phyloP scores from a whole-genome alignment of 2,888 invertebrate species.

The Nineta flava region DNA sequence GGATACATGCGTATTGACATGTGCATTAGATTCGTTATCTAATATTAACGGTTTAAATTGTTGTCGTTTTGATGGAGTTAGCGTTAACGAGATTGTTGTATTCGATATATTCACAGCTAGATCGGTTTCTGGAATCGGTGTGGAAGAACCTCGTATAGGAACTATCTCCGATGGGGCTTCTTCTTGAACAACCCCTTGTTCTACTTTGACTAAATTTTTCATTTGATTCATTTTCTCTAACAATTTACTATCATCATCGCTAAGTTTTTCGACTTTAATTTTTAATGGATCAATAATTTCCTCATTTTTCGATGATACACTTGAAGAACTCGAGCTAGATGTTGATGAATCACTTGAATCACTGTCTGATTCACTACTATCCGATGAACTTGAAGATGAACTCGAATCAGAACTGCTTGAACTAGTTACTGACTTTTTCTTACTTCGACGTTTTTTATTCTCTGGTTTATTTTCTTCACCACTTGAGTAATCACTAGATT shows the following conservation, averaged over 20 bases:
- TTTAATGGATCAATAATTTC: slow-evolving; percentile 1
- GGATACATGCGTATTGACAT: background rate
- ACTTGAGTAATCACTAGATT: background rate
- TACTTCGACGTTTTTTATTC: slow-evolving; percentile 1
- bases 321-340: slow-evolving; percentile 10
- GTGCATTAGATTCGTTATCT: background rate
- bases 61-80: background rate
- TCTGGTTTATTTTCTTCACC: background rate
- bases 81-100: background rate
- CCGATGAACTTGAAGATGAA: slow-evolving; percentile 12
- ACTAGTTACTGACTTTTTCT: slow-evolving; percentile 1
- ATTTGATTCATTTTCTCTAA: background rate
- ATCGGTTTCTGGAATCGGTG: background rate
- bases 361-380: slow-evolving; percentile 13
- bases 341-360: slow-evolving; percentile 10
- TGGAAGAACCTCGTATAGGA: background rate
- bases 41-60: background rate
- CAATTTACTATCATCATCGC: slow-evolving; percentile 8
- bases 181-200: background rate
- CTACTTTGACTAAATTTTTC: background rate
- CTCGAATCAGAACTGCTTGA: background rate
- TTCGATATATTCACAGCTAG: background rate
- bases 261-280: slow-evolving; percentile 10
- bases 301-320: background rate
- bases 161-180: background rate